A percentile compares a stretch with the other conserved stretches of the same genome.
These are phyloP conservation scores for Hydrophis major DNA, from an alignment of 2,797 vertebrate species.

Conservation along the genomic window DNA sequence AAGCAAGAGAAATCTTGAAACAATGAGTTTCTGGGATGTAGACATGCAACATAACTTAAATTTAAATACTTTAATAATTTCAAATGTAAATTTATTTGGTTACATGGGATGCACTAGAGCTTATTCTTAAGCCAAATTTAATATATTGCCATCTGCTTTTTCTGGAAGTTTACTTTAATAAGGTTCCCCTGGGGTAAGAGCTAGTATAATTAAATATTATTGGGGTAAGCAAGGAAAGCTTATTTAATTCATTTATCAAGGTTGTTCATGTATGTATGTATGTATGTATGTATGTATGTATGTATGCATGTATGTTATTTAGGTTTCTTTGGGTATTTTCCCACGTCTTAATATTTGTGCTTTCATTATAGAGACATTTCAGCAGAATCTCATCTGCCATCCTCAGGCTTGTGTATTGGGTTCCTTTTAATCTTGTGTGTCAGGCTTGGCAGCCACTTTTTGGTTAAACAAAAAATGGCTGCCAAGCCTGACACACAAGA, in stretches of 20 bases:
- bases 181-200: not conserved
- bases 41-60: not conserved
- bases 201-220: not conserved
- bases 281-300: not conserved
- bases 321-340: no score
- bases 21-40: not conserved
- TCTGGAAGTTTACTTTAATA: not conserved
- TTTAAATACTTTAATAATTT: not conserved
- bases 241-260: not conserved
- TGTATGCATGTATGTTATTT: no score
- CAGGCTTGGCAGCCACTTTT: no score
- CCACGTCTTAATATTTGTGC: no score
- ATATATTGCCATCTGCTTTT: not conserved
- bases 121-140: not conserved
- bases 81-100: not conserved
- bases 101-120: not conserved
- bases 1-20: not conserved
- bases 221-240: not conserved
- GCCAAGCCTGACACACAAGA: no score
- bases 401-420: no score
- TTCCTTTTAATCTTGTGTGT: no score
- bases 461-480: no score
- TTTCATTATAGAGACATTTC: no score
- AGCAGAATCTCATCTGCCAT: no score
- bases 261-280: not conserved